phyloP scores from a whole-genome alignment of 2,888 invertebrate genomes.

The Heliothis peltigera region DNA sequence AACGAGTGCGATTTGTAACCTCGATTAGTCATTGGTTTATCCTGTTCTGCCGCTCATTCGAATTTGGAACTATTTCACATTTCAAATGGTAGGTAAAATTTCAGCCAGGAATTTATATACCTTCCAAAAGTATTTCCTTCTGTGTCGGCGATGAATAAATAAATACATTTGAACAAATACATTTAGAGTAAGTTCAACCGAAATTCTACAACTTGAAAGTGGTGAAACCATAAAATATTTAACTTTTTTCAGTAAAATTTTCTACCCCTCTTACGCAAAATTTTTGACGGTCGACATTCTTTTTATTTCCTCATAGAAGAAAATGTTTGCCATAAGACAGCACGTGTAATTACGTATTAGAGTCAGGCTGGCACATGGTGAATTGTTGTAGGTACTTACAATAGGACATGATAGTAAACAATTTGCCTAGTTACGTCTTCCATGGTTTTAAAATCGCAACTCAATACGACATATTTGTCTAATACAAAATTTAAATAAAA shows the following conservation, averaged over 20 bases:
- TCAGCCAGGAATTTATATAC: neutral
- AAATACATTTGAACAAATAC: too few species aligned
- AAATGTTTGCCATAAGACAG: neutral
- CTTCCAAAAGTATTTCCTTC: neutral
- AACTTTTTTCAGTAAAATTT: constrained; percentile 4
- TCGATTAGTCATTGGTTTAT: constrained; percentile 35
- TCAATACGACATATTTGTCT: neutral
- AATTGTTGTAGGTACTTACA: neutral
- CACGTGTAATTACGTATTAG: constrained; percentile 3
- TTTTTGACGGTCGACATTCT: neutral
- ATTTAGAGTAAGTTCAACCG: too few species aligned
- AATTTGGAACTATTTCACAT: constrained; percentile 24
- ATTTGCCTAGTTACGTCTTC: neutral
- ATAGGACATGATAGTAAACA: neutral
- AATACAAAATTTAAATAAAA: neutral
- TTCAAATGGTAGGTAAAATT: neutral
- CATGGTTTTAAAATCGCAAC: neutral
- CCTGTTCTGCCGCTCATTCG: constrained; percentile 14
- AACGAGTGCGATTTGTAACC: constrained; percentile 33
- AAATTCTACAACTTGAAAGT: too few species aligned
- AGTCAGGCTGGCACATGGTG: neutral
- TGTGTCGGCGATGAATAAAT: neutral
- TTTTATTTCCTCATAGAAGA: neutral
- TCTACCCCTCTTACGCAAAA: neutral
- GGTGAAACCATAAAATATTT: neutral